Evolutionary conservation across 2,797 vertebrate species (phyloP).

Genomic region (Sphaeramia orbicularis): DNA sequence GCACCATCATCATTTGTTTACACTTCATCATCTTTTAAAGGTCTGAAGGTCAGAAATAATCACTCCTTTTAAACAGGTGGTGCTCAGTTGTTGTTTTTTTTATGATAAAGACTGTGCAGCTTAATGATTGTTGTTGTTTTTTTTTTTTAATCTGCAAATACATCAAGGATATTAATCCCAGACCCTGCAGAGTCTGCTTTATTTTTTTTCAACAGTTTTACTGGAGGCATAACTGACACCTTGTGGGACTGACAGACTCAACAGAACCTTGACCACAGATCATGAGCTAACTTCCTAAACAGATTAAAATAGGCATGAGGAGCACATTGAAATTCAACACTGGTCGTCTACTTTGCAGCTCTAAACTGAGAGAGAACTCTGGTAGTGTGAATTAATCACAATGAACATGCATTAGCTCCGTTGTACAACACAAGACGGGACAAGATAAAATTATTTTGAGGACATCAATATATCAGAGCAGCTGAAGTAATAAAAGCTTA

Average conservation of each 20-base stretch:
- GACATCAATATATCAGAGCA: conserved; percentile 4
- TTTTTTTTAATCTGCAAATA: not conserved
- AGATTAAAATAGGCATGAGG: conserved; percentile 21
- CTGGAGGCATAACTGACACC: conserved; percentile 6
- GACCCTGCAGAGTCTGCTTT: not conserved
- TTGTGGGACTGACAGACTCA: conserved; percentile 8
- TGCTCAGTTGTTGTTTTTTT: not conserved
- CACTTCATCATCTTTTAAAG: no score
- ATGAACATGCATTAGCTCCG: conserved; percentile 2
- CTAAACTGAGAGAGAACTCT: conserved; percentile 8
- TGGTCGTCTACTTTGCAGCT: conserved; percentile 8
- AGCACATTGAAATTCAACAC: conserved; percentile 31
- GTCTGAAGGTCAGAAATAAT: not conserved
- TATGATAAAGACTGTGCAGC: not conserved
- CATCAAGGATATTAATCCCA: not conserved
- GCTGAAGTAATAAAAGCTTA: not conserved
- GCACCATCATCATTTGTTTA: no score
- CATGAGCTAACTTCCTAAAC: conserved; percentile 18
- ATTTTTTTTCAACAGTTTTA: not conserved
- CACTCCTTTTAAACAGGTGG: no score
- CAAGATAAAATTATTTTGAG: not conserved
- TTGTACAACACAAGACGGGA: not conserved
- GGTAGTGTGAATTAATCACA: not conserved
- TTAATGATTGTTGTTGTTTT: not conserved
- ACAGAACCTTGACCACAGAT: conserved; percentile 9